A percentile compares a stretch with the other conserved stretches of the same genome.
Conservation (phyloP, 2,797 vertebrate genomes). For the Melopsittacus undulatus region DNA sequence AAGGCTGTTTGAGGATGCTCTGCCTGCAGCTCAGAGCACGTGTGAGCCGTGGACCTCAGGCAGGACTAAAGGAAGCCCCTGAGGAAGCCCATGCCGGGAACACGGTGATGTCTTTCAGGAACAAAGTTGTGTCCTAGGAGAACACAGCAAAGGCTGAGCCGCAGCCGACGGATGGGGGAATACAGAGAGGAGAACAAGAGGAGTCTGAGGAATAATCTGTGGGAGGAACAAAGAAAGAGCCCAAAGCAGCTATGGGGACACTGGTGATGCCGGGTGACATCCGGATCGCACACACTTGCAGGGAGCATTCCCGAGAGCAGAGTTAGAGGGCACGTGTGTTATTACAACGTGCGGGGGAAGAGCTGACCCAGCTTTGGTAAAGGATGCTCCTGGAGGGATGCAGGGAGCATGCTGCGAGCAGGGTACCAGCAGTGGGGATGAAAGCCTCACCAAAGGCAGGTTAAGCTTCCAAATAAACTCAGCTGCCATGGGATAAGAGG, state of each 20-base stretch:
- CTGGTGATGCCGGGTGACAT: fast-evolving
- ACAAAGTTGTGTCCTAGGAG: not conserved
- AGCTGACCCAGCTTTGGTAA: constrained; percentile 36
- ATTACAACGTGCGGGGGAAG: not conserved
- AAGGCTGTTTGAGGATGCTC: constrained; percentile 31
- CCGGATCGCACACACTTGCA: not conserved
- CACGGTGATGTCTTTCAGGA: not conserved
- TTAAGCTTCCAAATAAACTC: not conserved
- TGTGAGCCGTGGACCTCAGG: not conserved
- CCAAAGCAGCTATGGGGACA: not conserved
- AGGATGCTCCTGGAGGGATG: not conserved
- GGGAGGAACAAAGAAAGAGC: not conserved
- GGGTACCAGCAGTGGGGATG: not conserved
- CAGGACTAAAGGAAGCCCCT: not conserved
- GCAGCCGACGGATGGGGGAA: not conserved
- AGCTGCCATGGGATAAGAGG: not conserved
- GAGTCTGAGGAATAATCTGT: not conserved
- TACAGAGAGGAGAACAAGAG: not conserved
- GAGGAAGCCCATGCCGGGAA: not conserved
- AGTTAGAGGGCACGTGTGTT: not conserved
- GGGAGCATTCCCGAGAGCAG: not conserved
- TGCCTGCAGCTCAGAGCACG: not conserved
- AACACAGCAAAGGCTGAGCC: not conserved
- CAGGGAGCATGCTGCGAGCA: not conserved
- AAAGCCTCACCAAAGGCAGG: not conserved